Base-by-base conservation (phyloP, 2,797 vertebrate species). In the Lithobates sylvaticus region DNA sequence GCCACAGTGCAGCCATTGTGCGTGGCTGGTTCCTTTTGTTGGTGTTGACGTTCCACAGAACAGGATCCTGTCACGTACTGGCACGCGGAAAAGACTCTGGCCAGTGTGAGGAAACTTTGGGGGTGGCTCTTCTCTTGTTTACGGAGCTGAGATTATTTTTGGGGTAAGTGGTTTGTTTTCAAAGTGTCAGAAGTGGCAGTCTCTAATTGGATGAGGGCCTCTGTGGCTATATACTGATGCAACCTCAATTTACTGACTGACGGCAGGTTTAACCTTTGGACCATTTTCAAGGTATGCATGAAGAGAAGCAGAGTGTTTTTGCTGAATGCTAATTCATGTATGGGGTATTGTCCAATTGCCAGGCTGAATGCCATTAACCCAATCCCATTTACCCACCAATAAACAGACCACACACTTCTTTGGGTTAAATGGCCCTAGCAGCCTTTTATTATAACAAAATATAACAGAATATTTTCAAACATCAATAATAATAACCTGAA, bases 1-100 rank as follows among this genome's bases (percentile, higher is more conserved):
- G 32, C 81, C 81, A 84, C 86, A 87, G 86, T 44, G 68, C 70
- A 15, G 10, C 54, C 76, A 87, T 84, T 87, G 86, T 87, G 32
- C 42, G 27, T 21, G 39, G 1, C 42, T 75, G 23, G 36, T 83
- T 83, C 85, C 75, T 65, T 76, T 82, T 70, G 69, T 81, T 61
- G 36, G 34, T 27, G 76, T 39, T 87, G 81, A 87, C 69, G 77
- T 87, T 78, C 83, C 76, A 18, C 76, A 84, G 76, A 70, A 16
- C 70, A 36, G 64, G 83, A 29, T 68, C 61, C 68, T 87, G 81
- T 87, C 81, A 87, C 29, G 42, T 42, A 10, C 78, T 84, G 81
- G 86, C 86, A 79, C 61, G 29, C 34, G 8, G 69, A 32, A 70
- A 76, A 79, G 26, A 15, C 42, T 34, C 54, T 58, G 9, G 8